Evolutionary conservation across 2,113 vertebrate genomes (phyloP).

Genomic region (Xiphophorus maculatus): DNA sequence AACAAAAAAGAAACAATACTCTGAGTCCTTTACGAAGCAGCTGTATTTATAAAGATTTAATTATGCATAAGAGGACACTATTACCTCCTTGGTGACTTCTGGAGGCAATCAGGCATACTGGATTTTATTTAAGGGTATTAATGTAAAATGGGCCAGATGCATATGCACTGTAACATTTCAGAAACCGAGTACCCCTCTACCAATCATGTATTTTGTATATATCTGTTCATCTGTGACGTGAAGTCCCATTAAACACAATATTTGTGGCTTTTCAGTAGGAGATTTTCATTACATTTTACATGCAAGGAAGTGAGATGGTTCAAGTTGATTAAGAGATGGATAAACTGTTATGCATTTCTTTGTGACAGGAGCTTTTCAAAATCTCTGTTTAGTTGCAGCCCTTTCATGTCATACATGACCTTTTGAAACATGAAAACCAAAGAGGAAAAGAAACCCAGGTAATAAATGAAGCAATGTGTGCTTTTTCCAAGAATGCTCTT

Average conservation of each 20-base stretch:
- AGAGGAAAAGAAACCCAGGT: too few relatives aligned
- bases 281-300: not conserved
- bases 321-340: not conserved
- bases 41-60: too few relatives aligned
- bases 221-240: not conserved
- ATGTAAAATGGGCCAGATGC: too few relatives aligned
- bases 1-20: too few relatives aligned
- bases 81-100: too few relatives aligned
- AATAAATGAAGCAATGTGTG: not conserved
- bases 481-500: not conserved
- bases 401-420: not conserved
- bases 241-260: not conserved
- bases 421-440: not conserved
- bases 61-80: too few relatives aligned
- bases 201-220: not conserved
- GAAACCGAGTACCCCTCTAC: not conserved
- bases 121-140: too few relatives aligned
- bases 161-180: not conserved
- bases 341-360: not conserved
- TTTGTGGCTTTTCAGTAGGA: not conserved
- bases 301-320: not conserved
- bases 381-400: not conserved
- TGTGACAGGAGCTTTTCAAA: not conserved
- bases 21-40: too few relatives aligned
- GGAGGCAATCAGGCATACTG: too few relatives aligned